phyloP scores from a whole-genome alignment of 2,888 invertebrate genomes.

The Cryptops parisi region DNA sequence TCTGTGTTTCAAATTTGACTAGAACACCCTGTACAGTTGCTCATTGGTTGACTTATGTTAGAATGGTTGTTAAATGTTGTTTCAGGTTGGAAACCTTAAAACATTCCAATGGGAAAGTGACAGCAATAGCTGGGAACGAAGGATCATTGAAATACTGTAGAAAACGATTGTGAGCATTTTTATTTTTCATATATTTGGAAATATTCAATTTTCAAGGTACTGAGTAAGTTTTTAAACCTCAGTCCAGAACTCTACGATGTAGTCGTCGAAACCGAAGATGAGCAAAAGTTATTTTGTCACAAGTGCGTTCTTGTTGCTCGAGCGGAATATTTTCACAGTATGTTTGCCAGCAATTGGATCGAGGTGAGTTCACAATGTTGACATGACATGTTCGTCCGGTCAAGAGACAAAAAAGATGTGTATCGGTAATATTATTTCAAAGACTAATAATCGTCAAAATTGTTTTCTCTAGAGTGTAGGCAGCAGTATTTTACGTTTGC shows the following conservation, averaged over 20 bases:
- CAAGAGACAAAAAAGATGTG: too few relatives aligned
- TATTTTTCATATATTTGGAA: background rate
- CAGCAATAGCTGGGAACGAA: background rate
- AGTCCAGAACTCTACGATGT: slow-evolving; percentile 45
- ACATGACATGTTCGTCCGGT: too few relatives aligned
- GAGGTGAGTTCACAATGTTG: slow-evolving; percentile 46
- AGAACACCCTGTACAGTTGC: background rate
- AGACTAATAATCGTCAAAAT: too few relatives aligned
- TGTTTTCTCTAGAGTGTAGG: background rate
- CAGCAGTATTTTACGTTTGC: background rate
- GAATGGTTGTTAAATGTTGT: too few relatives aligned
- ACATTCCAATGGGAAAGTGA: background rate
- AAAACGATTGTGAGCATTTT: too few relatives aligned
- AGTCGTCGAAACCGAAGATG: slow-evolving; percentile 39
- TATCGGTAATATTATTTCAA: too few relatives aligned
- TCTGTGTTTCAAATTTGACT: too few relatives aligned
- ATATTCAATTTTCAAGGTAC: background rate
- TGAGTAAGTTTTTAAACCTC: background rate
- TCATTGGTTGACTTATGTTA: background rate
- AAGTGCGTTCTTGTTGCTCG: slow-evolving; percentile 65
- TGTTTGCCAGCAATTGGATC: slow-evolving; percentile 66
- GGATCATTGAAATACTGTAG: background rate
- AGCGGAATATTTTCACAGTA: slow-evolving; percentile 70
- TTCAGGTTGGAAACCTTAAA: background rate
- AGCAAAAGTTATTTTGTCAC: slow-evolving; percentile 47